A percentile compares a stretch with the other conserved stretches of the same genome.
phyloP scores from a whole-genome alignment of 2,888 invertebrate genomes.

The Pterostichus niger region DNA sequence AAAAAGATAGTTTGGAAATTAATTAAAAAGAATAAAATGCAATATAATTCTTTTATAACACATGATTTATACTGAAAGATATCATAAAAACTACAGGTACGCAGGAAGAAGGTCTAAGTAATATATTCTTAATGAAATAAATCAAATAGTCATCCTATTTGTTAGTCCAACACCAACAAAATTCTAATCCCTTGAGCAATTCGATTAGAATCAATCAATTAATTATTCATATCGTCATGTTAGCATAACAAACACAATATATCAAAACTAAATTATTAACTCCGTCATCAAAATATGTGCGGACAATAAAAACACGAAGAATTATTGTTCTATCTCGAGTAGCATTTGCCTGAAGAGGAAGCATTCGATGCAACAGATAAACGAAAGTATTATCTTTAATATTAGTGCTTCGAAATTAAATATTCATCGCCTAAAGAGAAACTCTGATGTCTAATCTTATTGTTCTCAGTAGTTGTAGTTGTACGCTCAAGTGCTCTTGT shows the following conservation, averaged over 20 bases:
- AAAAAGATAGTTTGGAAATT: no score
- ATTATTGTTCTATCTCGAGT: slow-evolving; percentile 53
- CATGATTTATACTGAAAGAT: neutral
- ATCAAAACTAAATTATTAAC: slow-evolving; percentile 56
- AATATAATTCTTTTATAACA: no score
- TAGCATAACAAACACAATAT: slow-evolving; percentile 55
- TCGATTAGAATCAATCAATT: slow-evolving; percentile 56
- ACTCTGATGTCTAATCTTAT: slow-evolving; percentile 59
- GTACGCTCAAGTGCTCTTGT: slow-evolving; percentile 44
- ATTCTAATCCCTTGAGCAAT: slow-evolving; percentile 15
- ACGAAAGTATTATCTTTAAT: slow-evolving; percentile 62
- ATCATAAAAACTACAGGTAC: neutral
- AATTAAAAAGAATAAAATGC: no score
- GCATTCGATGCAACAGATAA: slow-evolving; percentile 57
- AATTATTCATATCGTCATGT: slow-evolving; percentile 49
- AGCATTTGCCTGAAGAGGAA: slow-evolving; percentile 57
- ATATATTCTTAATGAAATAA: slow-evolving; percentile 18
- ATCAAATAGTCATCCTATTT: slow-evolving; percentile 29
- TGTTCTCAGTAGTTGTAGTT: slow-evolving; percentile 46
- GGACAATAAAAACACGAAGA: slow-evolving; percentile 58
- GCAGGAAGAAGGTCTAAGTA: neutral
- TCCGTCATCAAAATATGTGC: slow-evolving; percentile 52
- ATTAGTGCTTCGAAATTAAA: slow-evolving; percentile 62
- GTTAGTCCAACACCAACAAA: slow-evolving; percentile 34
- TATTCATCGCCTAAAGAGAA: slow-evolving; percentile 56